These are phyloP conservation scores for Manduca sexta DNA, from an alignment of 1,140 invertebrate species.

Conservation along the genomic window DNA sequence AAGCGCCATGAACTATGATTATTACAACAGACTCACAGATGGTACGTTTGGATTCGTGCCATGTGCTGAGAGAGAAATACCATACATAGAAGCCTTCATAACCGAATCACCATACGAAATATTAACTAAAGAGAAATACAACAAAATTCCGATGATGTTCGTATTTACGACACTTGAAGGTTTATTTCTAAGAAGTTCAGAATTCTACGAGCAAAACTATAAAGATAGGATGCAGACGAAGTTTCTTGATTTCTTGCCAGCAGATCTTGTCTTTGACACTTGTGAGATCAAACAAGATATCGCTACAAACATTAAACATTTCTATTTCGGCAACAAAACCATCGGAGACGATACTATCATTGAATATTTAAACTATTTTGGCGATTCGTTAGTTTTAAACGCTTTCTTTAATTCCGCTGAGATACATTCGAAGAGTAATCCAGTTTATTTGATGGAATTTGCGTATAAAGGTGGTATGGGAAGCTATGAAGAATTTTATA, in stretches of 20 bases:
- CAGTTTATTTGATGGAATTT: constrained; percentile 25
- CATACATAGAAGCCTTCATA: constrained; percentile 58
- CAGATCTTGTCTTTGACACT: constrained; percentile 28
- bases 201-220: constrained; percentile 16
- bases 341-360: constrained; percentile 29
- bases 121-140: constrained; percentile 52
- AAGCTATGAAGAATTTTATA: constrained; percentile 15
- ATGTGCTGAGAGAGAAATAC: constrained; percentile 17
- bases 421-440: constrained; percentile 9
- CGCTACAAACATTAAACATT: constrained; percentile 46
- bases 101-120: constrained; percentile 65
- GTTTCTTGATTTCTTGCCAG: constrained; percentile 36
- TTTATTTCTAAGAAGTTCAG: constrained; percentile 37
- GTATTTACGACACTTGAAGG: constrained; percentile 56
- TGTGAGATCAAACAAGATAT: constrained; percentile 27
- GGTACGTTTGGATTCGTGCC: constrained; percentile 19
- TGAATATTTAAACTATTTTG: constrained; percentile 28
- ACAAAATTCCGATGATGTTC: constrained; percentile 55
- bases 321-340: constrained; percentile 65
- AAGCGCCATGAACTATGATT: constrained; percentile 9
- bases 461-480: constrained; percentile 19
- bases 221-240: constrained; percentile 22
- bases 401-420: constrained; percentile 13
- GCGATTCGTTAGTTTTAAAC: constrained; percentile 14
- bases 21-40: constrained; percentile 14